Conservation (phyloP, 2,113 vertebrate genomes). For the Alligator sinensis region DNA sequence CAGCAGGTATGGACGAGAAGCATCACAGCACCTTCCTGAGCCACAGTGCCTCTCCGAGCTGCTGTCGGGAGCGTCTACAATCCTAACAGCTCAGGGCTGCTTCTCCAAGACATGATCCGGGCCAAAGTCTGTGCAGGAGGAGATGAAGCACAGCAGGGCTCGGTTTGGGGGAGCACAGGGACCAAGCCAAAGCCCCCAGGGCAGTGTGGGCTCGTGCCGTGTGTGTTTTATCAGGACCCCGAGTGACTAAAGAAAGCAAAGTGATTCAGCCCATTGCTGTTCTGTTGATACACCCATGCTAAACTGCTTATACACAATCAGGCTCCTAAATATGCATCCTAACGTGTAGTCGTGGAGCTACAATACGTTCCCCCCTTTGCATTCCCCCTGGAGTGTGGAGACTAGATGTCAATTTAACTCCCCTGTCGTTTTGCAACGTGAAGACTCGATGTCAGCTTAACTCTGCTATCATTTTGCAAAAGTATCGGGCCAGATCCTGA, state of each 20-base stretch:
- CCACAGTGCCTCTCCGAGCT: neutral
- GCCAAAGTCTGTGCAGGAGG: neutral
- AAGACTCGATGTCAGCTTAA: neutral
- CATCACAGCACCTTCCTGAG: neutral
- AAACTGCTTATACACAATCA: neutral
- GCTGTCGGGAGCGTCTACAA: neutral
- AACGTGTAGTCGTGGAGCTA: fast-evolving
- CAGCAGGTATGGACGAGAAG: neutral
- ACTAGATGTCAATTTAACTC: neutral
- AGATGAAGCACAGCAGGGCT: neutral
- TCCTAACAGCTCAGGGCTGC: neutral
- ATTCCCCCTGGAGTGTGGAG: neutral
- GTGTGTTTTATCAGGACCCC: neutral
- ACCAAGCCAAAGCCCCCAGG: neutral
- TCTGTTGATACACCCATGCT: neutral
- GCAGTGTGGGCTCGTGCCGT: neutral
- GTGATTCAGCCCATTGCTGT: neutral
- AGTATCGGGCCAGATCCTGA: neutral
- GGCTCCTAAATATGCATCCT: neutral
- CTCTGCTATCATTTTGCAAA: neutral
- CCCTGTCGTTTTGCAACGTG: fast-evolving
- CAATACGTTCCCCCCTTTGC: neutral
- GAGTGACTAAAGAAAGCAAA: neutral
- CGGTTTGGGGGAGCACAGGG: neutral
- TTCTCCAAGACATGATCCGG: neutral